A percentile compares a stretch with the other conserved stretches of the same genome.
Conservation (phyloP, 2,888 invertebrate species). For the Polietes domitor region DNA sequence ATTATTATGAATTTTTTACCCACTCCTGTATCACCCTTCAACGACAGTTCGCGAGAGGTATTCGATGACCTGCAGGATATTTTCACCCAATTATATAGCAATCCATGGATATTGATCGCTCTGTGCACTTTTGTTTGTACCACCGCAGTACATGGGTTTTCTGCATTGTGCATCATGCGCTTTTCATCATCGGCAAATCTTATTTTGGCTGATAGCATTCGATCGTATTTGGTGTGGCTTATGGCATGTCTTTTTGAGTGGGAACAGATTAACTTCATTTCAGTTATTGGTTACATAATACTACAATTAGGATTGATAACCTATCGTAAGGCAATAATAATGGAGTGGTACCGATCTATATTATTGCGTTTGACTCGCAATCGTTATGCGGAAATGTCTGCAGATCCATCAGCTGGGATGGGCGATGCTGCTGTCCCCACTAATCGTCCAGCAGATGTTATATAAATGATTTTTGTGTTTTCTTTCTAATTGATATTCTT, state of each 20-base stretch:
- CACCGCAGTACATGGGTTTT: slow-evolving; percentile 96
- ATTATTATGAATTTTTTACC: slow-evolving; percentile 91
- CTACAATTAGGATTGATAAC: slow-evolving; percentile 91
- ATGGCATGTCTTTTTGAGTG: slow-evolving; percentile 88
- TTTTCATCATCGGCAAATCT: slow-evolving; percentile 95
- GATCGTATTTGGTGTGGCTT: slow-evolving; percentile 95
- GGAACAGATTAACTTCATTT: slow-evolving; percentile 90
- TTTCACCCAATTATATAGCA: slow-evolving; percentile 88
- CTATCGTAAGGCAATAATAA: slow-evolving; percentile 86
- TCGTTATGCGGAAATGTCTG: slow-evolving; percentile 73
- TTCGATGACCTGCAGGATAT: slow-evolving; percentile 94
- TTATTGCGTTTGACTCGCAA: slow-evolving; percentile 72
- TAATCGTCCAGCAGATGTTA: slow-evolving; percentile 76
- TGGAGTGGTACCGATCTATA: slow-evolving; percentile 74
- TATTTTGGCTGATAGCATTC: slow-evolving; percentile 93
- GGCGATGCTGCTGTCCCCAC: slow-evolving; percentile 66
- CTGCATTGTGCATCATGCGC: slow-evolving; percentile 95
- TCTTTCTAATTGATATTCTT: not conserved
- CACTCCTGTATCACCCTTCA: slow-evolving; percentile 87
- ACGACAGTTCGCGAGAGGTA: slow-evolving; percentile 87
- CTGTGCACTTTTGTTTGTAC: slow-evolving; percentile 88
- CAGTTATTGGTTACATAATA: slow-evolving; percentile 89
- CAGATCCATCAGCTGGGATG: slow-evolving; percentile 61
- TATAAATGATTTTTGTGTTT: slow-evolving; percentile 65
- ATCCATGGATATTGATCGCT: slow-evolving; percentile 83